Percentiles rank a stretch among this genome's conserved stretches.
These are phyloP conservation scores for Rhynchomys soricoides DNA, from an alignment of 2,113 vertebrate species.

Conservation along the genomic window DNA sequence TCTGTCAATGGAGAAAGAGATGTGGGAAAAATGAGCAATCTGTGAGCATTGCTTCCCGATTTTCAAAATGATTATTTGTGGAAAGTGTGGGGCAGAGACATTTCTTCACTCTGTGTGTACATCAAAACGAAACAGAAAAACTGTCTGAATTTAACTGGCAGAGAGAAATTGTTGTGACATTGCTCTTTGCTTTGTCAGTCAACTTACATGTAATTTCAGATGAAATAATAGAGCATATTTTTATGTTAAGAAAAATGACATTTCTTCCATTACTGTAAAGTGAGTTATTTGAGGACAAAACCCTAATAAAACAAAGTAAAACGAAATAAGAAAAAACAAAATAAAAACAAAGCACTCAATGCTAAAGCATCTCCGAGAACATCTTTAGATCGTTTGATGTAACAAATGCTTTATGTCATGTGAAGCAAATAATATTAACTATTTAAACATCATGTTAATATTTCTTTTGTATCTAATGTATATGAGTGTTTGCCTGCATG, in stretches of 20 bases:
- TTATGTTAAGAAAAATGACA: conserved; percentile 52
- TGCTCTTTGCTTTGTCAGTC: conserved; percentile 53
- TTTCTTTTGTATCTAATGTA: background rate
- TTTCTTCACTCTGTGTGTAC: background rate
- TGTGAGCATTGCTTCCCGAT: background rate
- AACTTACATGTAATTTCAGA: conserved; percentile 5
- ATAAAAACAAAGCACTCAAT: background rate
- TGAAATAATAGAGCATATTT: background rate
- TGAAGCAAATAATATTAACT: background rate
- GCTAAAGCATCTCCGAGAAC: background rate
- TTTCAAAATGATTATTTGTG: conserved; percentile 49
- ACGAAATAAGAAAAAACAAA: background rate
- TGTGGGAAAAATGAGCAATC: background rate
- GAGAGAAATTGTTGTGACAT: conserved; percentile 59
- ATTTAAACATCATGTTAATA: background rate
- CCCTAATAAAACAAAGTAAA: background rate
- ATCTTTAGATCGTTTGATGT: background rate
- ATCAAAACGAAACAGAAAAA: background rate
- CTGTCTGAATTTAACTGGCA: conserved; percentile 62
- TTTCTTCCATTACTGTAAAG: conserved; percentile 7
- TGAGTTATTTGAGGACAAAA: background rate
- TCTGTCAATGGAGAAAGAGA: background rate
- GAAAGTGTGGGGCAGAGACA: background rate
- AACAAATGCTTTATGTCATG: background rate
- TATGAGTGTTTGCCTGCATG: background rate